Evolutionary conservation across 2,113 vertebrate species (phyloP), one percentile per base, ranked within the genome.

Genomic region (Mesocricetus auratus): DNA sequence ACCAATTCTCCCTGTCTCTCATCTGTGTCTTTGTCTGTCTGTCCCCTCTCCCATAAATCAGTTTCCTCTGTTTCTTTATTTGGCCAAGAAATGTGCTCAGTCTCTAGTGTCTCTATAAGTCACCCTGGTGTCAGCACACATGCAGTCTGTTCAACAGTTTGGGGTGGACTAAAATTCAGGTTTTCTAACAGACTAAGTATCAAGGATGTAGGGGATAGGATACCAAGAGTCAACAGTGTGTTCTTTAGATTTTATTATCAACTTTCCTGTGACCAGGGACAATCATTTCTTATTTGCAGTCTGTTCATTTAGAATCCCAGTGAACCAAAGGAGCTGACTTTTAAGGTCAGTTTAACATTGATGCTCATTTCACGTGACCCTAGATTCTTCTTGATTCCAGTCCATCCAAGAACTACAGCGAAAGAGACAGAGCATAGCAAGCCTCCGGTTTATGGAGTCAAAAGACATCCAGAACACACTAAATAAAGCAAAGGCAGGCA

Each of bases 121-220:
- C 33, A 64, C 9, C 19, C 13, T 26, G 3, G 53, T 8, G 50
- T 78, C 7, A 81, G 11, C 19, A 31, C n/a, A 36, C 36, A 62
- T 4, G 31, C 22, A 45, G 33, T 39, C 9, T 81, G 62, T 17
- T 56, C 60, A 31, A 15, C 8, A 19, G 7, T 64, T 45, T 60
- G 33, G 39, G 7, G 1, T 64, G 29, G 36, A 42, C 36, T 8
- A 16, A 26, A 58, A 73, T 15, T 45, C 36, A 56, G 12, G 13
- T 31, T 75, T 69, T 64, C 62, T 64, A 42, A 22, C 2, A 85
- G 19, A 45, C 7, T 22, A 58, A 58, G 16, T 19, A 5, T 21
- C 1, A 13, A 60, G 15, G 7, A 7, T 22, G 33, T 0, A 11
- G 42, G 33, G 11, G 5, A 47, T 0, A 24, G 17, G 53, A 13